Conservation (phyloP, 1,140 invertebrate species). For the Euwallacea fornicatus region DNA sequence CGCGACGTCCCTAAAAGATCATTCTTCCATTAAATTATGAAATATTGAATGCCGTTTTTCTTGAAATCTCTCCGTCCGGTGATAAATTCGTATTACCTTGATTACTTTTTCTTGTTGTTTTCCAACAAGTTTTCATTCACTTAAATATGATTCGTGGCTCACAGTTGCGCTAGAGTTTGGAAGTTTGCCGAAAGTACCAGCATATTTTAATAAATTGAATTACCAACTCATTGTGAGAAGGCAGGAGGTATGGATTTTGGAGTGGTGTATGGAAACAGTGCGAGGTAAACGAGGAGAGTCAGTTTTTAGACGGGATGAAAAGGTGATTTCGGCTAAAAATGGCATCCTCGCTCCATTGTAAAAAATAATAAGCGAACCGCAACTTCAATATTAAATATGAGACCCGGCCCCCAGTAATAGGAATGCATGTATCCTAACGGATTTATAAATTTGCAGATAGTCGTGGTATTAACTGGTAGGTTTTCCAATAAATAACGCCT, state of each 20-base stretch:
- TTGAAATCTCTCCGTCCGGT: slow-evolving; percentile 1
- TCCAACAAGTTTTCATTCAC: slow-evolving; percentile 11
- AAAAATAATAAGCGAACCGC: too few species aligned
- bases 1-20: neutral
- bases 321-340: too few species aligned
- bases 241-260: neutral
- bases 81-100: slow-evolving; percentile 18
- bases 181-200: slow-evolving; percentile 11
- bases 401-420: neutral
- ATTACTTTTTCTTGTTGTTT: slow-evolving; percentile 27
- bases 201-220: slow-evolving; percentile 19
- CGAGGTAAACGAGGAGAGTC: neutral
- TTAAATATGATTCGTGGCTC: slow-evolving; percentile 14
- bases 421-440: neutral
- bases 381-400: too few species aligned
- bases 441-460: neutral
- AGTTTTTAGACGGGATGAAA: too few species aligned
- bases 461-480: neutral
- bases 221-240: slow-evolving; percentile 3
- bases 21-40: slow-evolving; percentile 17
- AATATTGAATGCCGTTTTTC: slow-evolving; percentile 15
- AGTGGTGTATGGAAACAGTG: neutral
- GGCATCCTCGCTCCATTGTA: too few species aligned
- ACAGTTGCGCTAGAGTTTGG: neutral
- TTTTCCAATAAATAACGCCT: slow-evolving; percentile 17